Base-by-base conservation (phyloP, 2,797 vertebrate genomes). In the Margarornis squamiger region DNA sequence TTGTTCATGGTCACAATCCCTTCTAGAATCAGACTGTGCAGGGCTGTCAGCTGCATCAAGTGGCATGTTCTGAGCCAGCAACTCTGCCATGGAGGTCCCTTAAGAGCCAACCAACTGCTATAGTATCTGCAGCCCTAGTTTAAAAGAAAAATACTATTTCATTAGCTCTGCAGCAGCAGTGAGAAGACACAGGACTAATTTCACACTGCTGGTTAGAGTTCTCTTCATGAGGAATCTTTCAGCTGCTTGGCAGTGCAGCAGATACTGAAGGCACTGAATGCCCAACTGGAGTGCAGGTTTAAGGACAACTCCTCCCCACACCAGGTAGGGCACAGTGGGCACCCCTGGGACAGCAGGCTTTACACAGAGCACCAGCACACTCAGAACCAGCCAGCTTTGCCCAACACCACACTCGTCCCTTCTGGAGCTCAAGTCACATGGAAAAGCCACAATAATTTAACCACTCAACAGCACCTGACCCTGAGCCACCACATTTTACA, bases 401-500 rank as follows among this genome's bases (percentile, higher is more conserved):
- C 52, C 77, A 76, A 26, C 9, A 59, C 16, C 20, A 5, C 1
- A 7, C 43, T 80, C 16, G 9, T 51, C 61, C 55, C 34, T 65
- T 87, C 34, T 46, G 34, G 20, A n/a, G 4, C n/a, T 7, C 2
- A 61, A 63, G 57, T 85, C 3, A 4, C 66, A 78, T 11, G 57
- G 87, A 92, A 96, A 93, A 87, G 18, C 45, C 7, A 21, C 86
- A 71, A 54, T 14, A 75, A 83, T 43, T 24, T 43, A 34, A 79
- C 68, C 79, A 83, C 67, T 93, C 83, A 65, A 20, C 14, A 72
- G 70, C 95, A 75, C 24, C 86, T 95, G 93, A 96, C 82, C 30
- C 71, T 82, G 61, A 91, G 91, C 77, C 88, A 90, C 34, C 46
- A 51, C 39, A 51, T 67, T 63, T 70, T 52, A 91, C 27, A 73